phyloP scores from a whole-genome alignment of 2,888 invertebrate genomes.

The Catocala fraxini region DNA sequence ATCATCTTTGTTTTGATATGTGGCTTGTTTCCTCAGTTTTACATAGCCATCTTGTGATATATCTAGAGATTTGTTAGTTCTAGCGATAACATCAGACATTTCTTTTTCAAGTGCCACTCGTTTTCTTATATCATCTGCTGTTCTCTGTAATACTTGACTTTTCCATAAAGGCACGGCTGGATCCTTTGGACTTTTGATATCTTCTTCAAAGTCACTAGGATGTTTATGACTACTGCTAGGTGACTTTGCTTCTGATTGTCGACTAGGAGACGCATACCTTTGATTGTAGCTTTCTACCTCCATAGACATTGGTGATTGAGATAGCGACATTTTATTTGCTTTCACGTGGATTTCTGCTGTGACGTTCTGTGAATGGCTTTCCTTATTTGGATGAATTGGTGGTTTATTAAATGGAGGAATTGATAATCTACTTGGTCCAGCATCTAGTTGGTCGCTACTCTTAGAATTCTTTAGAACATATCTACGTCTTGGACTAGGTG shows the following conservation, averaged over 20 bases:
- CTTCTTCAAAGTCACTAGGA: constrained; percentile 68
- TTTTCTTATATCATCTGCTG: constrained; percentile 80
- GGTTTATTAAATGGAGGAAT: constrained; percentile 65
- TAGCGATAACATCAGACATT: constrained; percentile 70
- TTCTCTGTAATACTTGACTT: constrained; percentile 82
- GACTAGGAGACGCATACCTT: constrained; percentile 71
- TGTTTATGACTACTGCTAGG: constrained; percentile 61
- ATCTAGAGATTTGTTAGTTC: constrained; percentile 74
- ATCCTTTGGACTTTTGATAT: constrained; percentile 55
- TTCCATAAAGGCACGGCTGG: constrained; percentile 73
- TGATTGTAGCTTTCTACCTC: constrained; percentile 71
- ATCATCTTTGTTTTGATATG: constrained; percentile 58
- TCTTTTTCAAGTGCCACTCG: constrained; percentile 77
- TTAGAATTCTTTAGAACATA: constrained; percentile 74
- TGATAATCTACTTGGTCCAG: constrained; percentile 70
- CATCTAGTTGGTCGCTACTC: constrained; percentile 79
- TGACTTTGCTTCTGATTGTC: constrained; percentile 72
- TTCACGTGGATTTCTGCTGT: constrained; percentile 84
- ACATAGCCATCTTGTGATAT: constrained; percentile 85
- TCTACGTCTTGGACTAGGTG: constrained; percentile 72
- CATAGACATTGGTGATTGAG: constrained; percentile 76
- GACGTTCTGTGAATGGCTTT: constrained; percentile 69
- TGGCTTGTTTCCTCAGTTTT: constrained; percentile 75
- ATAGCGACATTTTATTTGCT: constrained; percentile 73
- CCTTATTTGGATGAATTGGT: constrained; percentile 52